Evolutionary conservation across 2,797 vertebrate genomes (phyloP), one percentile per base, ranked within the genome.

Genomic region (Esox lucius): DNA sequence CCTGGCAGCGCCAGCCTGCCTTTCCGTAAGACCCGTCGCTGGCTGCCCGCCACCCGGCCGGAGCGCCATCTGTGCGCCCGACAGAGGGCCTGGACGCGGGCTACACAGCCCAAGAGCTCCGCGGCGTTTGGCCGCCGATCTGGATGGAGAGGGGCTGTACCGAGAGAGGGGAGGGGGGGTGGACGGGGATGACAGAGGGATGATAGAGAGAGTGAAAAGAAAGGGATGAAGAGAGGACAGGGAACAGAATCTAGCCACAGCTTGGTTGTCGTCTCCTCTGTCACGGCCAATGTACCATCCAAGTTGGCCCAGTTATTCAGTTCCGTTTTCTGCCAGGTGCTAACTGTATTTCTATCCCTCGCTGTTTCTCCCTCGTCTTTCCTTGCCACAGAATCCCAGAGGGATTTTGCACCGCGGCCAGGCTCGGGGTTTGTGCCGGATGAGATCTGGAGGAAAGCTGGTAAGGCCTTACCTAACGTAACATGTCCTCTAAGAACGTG

Each of bases 391-490:
- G 97, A 99, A 83, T 94, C 95, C 16, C 95, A 96, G 90, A 92
- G 97, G 24, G 97, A 99, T 78, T 96, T 98, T 84, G 93, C 85
- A 81, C 94, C 93, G 65, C 93, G 96, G 87, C 92, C 96, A 24
- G 95, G 95, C 79, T 90, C 97, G 0, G 95, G 95, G 83, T 98
- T 98, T n/a, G 96, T 99, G 83, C 96, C 97, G 9, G 98, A 99
- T 83, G 97, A 99, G 90, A 99, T 99, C 70, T 99, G 98, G 98
- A 97, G 96, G 80, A 99, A 99, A 94, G 98, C 97, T 82, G 97
- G 98, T 99, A 90, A 94, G 94, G 81, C 87, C 80, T 13, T 65
- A 8, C 39, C 16, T 17, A 28, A n/a, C 24, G 42, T 46, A 12
- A 9, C 7, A 9, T 11, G 2, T 5, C 33, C 17, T 56, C 56